Percentiles rank a stretch among this genome's conserved stretches.
These are phyloP conservation scores for Crocodylus rhombifer DNA, from an alignment of 2,797 vertebrate species.

Conservation along the genomic window DNA sequence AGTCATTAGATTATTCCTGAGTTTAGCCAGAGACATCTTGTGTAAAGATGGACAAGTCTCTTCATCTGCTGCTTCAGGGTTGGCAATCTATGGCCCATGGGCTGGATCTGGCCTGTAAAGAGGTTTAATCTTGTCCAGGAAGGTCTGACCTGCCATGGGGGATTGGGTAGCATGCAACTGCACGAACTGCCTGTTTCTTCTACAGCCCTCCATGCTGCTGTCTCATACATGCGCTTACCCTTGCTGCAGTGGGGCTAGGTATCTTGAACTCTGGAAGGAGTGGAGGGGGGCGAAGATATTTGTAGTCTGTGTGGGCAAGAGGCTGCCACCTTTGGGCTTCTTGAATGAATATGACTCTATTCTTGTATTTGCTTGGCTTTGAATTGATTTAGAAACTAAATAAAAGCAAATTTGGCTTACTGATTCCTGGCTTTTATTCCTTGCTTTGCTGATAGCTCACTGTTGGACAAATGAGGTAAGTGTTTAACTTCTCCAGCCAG, in stretches of 20 bases:
- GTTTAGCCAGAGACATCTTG: background rate
- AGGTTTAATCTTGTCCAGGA: background rate
- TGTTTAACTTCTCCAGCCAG: background rate
- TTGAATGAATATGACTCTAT: background rate
- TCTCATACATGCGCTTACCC: no score
- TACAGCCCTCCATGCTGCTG: no score
- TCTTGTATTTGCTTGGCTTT: background rate
- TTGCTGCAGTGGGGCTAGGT: no score
- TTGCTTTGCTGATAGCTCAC: background rate
- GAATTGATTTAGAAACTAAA: background rate
- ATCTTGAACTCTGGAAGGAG: no score
- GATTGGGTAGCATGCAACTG: background rate
- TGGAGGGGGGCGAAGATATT: no score
- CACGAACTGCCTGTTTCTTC: background rate
- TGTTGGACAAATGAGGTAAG: background rate
- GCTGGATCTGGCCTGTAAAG: no score
- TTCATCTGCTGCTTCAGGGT: background rate
- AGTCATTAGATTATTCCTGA: background rate
- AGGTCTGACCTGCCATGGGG: background rate
- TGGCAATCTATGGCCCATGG: no score
- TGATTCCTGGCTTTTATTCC: background rate
- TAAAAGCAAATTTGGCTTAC: background rate
- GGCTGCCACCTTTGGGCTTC: background rate
- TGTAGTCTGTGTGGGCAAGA: background rate
- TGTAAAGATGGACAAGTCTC: background rate